Evolutionary conservation across 2,797 vertebrate species (phyloP).

Genomic region (Coccyzus lansbergi): DNA sequence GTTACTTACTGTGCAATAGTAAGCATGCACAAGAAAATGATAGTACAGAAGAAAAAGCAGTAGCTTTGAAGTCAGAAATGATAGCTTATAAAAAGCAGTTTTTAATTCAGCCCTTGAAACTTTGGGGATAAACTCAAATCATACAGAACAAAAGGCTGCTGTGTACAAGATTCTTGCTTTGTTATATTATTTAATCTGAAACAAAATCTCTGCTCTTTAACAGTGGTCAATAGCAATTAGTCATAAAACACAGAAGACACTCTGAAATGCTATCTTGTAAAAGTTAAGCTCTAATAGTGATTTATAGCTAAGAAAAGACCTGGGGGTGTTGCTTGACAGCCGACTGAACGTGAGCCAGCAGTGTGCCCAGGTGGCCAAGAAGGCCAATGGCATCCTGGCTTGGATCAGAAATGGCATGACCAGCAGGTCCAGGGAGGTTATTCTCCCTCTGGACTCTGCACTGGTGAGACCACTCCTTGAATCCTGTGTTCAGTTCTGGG

Average conservation of each 20-base stretch:
- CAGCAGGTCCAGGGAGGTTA: no score
- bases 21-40: background rate
- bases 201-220: background rate
- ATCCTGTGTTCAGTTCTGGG: no score
- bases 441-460: no score
- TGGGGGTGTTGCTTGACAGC: no score
- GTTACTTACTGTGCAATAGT: background rate
- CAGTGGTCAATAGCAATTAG: background rate
- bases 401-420: no score
- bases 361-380: no score
- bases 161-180: background rate
- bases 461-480: no score
- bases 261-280: background rate
- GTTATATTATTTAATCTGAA: background rate
- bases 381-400: no score
- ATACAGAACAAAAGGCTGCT: background rate
- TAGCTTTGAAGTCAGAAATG: conserved; percentile 10
- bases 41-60: background rate
- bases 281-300: background rate
- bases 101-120: background rate
- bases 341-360: no score
- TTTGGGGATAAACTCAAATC: background rate
- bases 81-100: background rate
- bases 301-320: background rate
- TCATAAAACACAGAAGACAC: background rate